A percentile compares a stretch with the other conserved stretches of the same genome.
Conservation (phyloP, 2,113 vertebrate genomes). For the Sceloporus undulatus region DNA sequence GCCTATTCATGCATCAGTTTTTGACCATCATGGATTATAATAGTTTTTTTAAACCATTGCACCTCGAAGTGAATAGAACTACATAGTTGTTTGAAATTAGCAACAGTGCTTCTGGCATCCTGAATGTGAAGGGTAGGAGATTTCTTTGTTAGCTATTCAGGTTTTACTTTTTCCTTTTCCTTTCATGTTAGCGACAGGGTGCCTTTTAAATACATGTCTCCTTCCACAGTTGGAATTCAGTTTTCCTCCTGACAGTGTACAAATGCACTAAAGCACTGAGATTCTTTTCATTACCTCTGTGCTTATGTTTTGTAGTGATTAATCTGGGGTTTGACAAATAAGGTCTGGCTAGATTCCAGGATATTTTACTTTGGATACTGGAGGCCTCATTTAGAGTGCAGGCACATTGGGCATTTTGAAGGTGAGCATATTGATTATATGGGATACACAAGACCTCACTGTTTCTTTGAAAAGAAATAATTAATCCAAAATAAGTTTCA, state of each 20-base stretch:
- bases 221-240: conserved; percentile 7
- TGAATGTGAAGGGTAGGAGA: not conserved
- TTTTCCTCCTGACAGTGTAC: conserved; percentile 20
- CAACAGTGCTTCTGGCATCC: conserved; percentile 32
- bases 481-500: not conserved
- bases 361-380: not conserved
- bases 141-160: conserved; percentile 36
- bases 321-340: conserved; percentile 11
- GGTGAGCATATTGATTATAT: not conserved
- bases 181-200: conserved; percentile 15
- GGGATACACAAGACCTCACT: not conserved
- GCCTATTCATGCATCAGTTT: conserved; percentile 32
- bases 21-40: not conserved
- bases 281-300: conserved; percentile 30
- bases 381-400: not conserved
- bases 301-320: conserved; percentile 33
- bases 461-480: not conserved
- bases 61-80: not conserved
- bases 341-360: not conserved
- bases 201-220: conserved; percentile 29
- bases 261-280: not conserved
- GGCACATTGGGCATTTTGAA: not conserved
- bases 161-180: conserved; percentile 24
- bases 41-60: conserved; percentile 20
- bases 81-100: conserved; percentile 34